Evolutionary conservation across 1,140 invertebrate species (phyloP).

Genomic region (Bombus sylvicola): DNA sequence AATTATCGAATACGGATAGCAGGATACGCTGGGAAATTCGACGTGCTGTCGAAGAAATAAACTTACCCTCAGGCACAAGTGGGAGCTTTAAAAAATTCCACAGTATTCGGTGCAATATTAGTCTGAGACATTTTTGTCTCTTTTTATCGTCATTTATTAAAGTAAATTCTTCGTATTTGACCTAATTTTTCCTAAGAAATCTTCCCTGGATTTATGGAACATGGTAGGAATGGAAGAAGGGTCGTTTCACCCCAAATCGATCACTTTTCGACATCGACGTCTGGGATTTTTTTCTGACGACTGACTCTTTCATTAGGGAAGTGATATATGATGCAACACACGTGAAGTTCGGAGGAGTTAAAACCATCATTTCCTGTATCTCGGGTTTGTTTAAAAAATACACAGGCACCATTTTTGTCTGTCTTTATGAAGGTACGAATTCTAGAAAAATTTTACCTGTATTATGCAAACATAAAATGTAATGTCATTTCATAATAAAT

Average conservation of each 20-base stretch:
- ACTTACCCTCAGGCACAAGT: not conserved
- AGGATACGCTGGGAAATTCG: not conserved
- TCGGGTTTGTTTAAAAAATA: not conserved
- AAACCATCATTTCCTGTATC: not conserved
- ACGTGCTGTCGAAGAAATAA: not conserved
- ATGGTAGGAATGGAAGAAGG: not conserved
- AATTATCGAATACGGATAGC: constrained; percentile 34
- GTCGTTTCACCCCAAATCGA: not conserved
- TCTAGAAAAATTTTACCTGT: too few relatives aligned
- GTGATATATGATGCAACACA: not conserved
- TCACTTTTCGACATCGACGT: not conserved
- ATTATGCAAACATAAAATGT: too few relatives aligned
- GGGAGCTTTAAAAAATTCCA: not conserved
- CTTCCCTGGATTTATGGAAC: not conserved
- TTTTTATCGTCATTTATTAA: not conserved
- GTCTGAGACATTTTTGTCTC: not conserved
- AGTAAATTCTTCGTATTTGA: not conserved
- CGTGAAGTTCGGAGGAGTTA: not conserved
- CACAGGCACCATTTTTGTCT: too few relatives aligned
- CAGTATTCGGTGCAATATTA: not conserved
- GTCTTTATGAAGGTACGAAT: too few relatives aligned
- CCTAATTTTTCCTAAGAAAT: not conserved
- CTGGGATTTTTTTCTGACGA: not conserved
- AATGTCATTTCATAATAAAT: too few relatives aligned
- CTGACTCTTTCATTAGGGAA: not conserved